phyloP scores from a whole-genome alignment of 2,113 vertebrate genomes.

The Vulpes vulpes region DNA sequence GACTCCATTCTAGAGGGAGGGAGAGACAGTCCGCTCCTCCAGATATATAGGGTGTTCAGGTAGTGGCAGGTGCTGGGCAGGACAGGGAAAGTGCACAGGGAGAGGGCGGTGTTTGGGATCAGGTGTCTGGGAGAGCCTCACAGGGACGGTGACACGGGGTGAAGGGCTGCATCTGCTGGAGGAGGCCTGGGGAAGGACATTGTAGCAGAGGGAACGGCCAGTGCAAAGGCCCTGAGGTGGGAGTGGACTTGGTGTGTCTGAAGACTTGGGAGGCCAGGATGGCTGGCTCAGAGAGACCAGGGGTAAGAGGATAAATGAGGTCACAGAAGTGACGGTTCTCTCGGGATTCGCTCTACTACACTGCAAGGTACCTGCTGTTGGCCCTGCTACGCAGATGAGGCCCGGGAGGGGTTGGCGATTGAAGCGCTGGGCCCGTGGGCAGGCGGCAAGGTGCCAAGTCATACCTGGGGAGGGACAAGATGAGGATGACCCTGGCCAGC shows the following conservation, averaged over 20 bases:
- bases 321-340: fast-evolving
- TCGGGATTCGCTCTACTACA: fast-evolving
- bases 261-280: background rate
- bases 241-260: background rate
- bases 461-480: background rate
- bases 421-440: fast-evolving
- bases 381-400: no score
- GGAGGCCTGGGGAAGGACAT: background rate
- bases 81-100: background rate
- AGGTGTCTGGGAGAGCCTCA: background rate
- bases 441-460: no score
- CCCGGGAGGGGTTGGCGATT: fast-evolving
- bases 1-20: background rate
- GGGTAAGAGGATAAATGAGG: background rate
- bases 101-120: background rate
- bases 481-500: background rate
- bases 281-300: background rate
- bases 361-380: background rate
- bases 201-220: background rate
- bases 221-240: background rate
- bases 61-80: background rate
- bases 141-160: background rate
- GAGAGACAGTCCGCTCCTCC: background rate
- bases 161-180: background rate
- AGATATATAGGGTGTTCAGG: background rate